Conservation (phyloP, 1,140 invertebrate genomes). For the Zaprionus lachaisei region DNA sequence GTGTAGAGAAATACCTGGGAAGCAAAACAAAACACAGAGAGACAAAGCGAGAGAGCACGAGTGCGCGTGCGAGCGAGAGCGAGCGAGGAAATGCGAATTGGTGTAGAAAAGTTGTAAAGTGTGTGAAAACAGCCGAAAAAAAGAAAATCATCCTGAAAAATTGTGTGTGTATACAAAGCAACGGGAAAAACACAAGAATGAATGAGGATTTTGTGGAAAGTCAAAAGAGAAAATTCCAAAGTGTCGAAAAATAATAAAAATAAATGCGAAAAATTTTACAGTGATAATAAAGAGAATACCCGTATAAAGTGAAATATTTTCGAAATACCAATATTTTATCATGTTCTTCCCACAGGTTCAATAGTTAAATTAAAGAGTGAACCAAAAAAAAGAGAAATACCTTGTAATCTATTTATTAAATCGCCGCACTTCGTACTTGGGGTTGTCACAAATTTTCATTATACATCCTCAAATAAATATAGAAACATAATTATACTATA, state of each 20-base stretch:
- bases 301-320: not conserved
- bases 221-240: constrained; percentile 1
- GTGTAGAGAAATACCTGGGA: constrained; percentile 35
- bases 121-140: constrained; percentile 28
- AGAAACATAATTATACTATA: constrained; percentile 7
- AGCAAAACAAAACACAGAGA: constrained; percentile 45
- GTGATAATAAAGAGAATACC: not conserved
- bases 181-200: not conserved
- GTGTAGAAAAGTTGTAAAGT: constrained; percentile 46
- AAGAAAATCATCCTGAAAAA: constrained; percentile 7
- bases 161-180: constrained; percentile 7
- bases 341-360: not conserved
- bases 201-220: not conserved
- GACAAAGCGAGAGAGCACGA: constrained; percentile 7
- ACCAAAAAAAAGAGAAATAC: not conserved
- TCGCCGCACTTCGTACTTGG: not conserved
- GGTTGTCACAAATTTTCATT: constrained; percentile 16
- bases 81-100: constrained; percentile 18
- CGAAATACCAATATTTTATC: not conserved
- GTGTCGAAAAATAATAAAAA: not conserved
- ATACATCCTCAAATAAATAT: constrained; percentile 9
- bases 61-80: constrained; percentile 12
- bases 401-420: not conserved
- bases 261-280: not conserved
- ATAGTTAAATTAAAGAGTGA: not conserved